Base-by-base conservation (phyloP, 2,797 vertebrate genomes). In the Microcaecilia unicolor region DNA sequence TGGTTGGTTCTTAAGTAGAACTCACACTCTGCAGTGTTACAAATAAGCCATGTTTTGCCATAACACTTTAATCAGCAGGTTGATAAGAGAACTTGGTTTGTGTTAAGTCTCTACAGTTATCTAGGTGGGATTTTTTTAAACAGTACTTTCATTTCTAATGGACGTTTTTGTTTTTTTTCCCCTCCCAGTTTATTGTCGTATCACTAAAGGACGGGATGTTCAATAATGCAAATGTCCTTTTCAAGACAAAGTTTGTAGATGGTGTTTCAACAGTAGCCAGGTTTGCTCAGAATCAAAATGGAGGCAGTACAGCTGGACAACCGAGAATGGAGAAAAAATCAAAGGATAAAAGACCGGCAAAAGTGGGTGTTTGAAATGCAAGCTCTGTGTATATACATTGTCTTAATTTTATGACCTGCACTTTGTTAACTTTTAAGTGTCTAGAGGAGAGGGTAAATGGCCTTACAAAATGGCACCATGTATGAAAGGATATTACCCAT, bases 141-240 rank as follows among this genome's bases (percentile, higher is more conserved):
- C 9, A 22, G 25, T 30, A 26, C 34, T 16, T 13, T 12, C 25
- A 10, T 25, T 28, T 26, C 25, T 22, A 16, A 10, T 38, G 3
- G 4, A 37, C 29, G 24, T 34, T 38, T 20, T n/a, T n/a, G n/a
- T n/a, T 30, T 6, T 28, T 34, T 33, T 28, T 43, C 27, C 12
- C 34, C 13, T 20, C 54, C 10, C 51, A 98, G 96, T 99, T 99
- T 33, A 78, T 99, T 50, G 92, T 99, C 22, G 96, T 99, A 33
- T 98, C 96, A 5, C 71, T 99, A 26, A 99, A 99, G 65, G 95
- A 98, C 8, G 96, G 96, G 34, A 98, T 99, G 93, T 99, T 98
- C 73, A 90, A 80, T 72, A 98, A 98, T 1, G 96, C 96, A 37
- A 99, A 98, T 2, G 87, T 98, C 37, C 87, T 99, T 25, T 99